phyloP scores from a whole-genome alignment of 2,797 vertebrate genomes.

The Ceyx erithaca region DNA sequence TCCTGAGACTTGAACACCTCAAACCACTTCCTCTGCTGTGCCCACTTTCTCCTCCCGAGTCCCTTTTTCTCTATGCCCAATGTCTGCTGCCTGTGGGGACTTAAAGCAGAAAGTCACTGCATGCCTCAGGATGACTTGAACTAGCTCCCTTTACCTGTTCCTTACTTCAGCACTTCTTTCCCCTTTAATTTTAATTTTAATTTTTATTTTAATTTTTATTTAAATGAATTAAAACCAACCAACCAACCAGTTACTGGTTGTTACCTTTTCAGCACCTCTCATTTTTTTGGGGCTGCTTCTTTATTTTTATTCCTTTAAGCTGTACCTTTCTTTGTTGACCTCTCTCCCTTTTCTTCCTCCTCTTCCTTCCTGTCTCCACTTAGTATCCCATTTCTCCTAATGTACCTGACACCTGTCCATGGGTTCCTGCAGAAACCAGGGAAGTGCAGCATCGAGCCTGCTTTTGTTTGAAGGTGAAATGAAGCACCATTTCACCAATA shows the following conservation, averaged over 20 bases:
- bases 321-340: neutral
- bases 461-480: conserved; percentile 75
- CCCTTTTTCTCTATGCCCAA: accelerated
- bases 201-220: conserved; percentile 17
- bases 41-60: neutral
- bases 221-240: accelerated
- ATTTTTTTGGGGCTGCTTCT: neutral
- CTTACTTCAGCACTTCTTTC: neutral
- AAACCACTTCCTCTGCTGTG: neutral
- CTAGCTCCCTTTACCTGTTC: neutral
- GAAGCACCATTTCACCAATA: conserved; percentile 71
- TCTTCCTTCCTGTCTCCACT: conserved; percentile 23
- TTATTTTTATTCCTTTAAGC: neutral
- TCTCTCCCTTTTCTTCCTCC: neutral
- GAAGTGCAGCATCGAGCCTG: neutral
- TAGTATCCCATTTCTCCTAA: conserved; percentile 35
- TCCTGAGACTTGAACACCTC: neutral
- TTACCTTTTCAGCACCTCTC: neutral
- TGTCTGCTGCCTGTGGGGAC: neutral
- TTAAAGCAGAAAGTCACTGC: neutral
- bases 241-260: neutral
- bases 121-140: neutral
- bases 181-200: neutral
- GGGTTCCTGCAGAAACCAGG: neutral
- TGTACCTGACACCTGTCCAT: neutral